A percentile compares a stretch with the other conserved stretches of the same genome.
These are phyloP conservation scores for Eledona agricola DNA, from an alignment of 2,888 invertebrate genomes.

Conservation along the genomic window DNA sequence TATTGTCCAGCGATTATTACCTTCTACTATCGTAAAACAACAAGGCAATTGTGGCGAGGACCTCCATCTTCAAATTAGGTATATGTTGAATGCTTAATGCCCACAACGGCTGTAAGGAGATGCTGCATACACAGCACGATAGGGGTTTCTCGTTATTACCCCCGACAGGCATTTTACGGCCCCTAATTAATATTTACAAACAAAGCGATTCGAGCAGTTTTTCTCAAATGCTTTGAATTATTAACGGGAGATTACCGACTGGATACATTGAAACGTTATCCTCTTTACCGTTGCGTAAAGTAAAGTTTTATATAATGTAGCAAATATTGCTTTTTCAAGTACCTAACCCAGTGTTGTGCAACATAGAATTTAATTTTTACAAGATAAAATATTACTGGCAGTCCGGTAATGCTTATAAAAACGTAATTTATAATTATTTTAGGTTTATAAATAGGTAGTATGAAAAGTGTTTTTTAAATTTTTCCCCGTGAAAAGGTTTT, in stretches of 20 bases:
- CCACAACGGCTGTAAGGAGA: constrained; percentile 12
- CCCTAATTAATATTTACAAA: constrained; percentile 15
- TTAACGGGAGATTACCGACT: constrained; percentile 9
- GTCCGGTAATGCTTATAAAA: too few relatives aligned
- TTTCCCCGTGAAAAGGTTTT: too few relatives aligned
- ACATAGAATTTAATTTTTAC: too few relatives aligned
- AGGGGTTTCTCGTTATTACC: constrained; percentile 7
- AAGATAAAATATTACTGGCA: too few relatives aligned
- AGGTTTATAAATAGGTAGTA: too few relatives aligned
- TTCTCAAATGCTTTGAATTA: constrained; percentile 11
- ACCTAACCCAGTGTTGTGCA: too few relatives aligned
- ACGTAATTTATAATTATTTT: too few relatives aligned
- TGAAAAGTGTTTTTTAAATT: too few relatives aligned
- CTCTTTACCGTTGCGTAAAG: constrained; percentile 7
- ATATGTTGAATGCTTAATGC: constrained; percentile 16
- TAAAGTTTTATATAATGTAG: constrained; percentile 12
- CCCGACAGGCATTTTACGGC: constrained; percentile 8
- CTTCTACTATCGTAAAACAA: constrained; percentile 15
- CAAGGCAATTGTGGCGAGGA: constrained; percentile 20
- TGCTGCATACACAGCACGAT: constrained; percentile 2
- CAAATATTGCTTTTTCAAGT: constrained; percentile 13
- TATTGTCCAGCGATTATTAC: constrained; percentile 14
- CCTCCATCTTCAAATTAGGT: constrained; percentile 18
- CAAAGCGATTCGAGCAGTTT: not conserved
- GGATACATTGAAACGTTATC: constrained; percentile 9